Evolutionary conservation across 2,888 invertebrate genomes (phyloP).

Genomic region (Caenorhabditis auriculariae): DNA sequence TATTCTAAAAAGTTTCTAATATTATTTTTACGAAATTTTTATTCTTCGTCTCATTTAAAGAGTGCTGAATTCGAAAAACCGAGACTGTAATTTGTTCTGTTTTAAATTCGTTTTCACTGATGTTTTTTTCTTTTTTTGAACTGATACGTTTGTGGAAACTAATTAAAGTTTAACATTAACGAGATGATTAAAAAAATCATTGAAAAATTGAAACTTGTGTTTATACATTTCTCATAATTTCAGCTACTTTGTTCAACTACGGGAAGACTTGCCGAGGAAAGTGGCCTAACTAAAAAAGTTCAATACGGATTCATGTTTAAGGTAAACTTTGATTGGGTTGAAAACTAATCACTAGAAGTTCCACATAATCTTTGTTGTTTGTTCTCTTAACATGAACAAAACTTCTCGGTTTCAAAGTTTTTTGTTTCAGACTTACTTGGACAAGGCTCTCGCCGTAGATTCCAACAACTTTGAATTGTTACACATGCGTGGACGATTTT

Average conservation of each 20-base stretch:
- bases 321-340: slow-evolving; percentile 1
- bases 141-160: too few relatives aligned
- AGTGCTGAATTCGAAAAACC: too few relatives aligned
- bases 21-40: too few relatives aligned
- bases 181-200: too few relatives aligned
- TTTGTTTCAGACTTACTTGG: slow-evolving; percentile 10
- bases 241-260: slow-evolving; percentile 21
- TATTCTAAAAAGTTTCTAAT: too few relatives aligned
- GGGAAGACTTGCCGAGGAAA: slow-evolving; percentile 37
- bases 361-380: neutral
- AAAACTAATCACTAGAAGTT: neutral
- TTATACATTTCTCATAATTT: too few relatives aligned
- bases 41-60: too few relatives aligned
- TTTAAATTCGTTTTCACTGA: too few relatives aligned
- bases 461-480: slow-evolving; percentile 25
- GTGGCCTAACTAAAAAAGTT: slow-evolving; percentile 22
- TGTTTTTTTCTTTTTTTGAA: too few relatives aligned
- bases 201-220: too few relatives aligned
- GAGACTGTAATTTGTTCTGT: too few relatives aligned
- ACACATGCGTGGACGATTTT: slow-evolving; percentile 42
- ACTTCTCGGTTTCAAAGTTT: neutral
- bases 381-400: neutral
- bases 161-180: too few relatives aligned
- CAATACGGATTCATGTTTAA: slow-evolving; percentile 40
- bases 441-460: slow-evolving; percentile 19